Evolutionary conservation across 2,113 vertebrate genomes (phyloP).

Genomic region (Stomatorhinus ivindoensis): DNA sequence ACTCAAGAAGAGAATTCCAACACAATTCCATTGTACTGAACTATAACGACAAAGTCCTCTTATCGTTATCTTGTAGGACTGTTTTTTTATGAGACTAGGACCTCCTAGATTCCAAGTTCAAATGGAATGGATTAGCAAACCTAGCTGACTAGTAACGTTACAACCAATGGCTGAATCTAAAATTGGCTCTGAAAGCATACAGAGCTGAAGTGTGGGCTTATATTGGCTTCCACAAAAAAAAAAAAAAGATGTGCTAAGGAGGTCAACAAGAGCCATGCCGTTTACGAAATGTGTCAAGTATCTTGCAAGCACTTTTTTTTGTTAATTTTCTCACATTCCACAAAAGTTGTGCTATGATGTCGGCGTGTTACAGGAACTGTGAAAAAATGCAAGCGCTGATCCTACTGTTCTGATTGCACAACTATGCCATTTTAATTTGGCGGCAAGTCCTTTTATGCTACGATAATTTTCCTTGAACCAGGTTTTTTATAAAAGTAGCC

Average conservation of each 20-base stretch:
- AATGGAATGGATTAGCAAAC: background rate
- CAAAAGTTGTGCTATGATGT: background rate
- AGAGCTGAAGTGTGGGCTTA: background rate
- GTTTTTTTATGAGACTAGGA: background rate
- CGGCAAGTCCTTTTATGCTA: background rate
- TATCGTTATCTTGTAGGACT: background rate
- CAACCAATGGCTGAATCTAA: background rate
- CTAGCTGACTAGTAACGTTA: background rate
- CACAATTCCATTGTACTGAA: background rate
- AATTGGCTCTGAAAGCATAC: background rate
- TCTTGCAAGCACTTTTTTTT: background rate
- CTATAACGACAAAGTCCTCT: background rate
- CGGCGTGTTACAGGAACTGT: background rate
- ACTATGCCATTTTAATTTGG: too few relatives aligned
- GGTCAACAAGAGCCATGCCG: background rate
- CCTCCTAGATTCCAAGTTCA: background rate
- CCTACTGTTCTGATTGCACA: background rate
- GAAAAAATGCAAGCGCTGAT: background rate
- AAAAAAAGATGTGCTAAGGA: background rate
- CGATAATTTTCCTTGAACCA: background rate
- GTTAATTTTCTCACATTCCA: background rate
- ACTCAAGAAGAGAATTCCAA: background rate
- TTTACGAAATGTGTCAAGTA: background rate
- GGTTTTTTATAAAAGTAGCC: background rate
- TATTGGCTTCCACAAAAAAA: background rate